phyloP scores from a whole-genome alignment of 2,888 invertebrate species.

The Hirtodrosophila cameraria region DNA sequence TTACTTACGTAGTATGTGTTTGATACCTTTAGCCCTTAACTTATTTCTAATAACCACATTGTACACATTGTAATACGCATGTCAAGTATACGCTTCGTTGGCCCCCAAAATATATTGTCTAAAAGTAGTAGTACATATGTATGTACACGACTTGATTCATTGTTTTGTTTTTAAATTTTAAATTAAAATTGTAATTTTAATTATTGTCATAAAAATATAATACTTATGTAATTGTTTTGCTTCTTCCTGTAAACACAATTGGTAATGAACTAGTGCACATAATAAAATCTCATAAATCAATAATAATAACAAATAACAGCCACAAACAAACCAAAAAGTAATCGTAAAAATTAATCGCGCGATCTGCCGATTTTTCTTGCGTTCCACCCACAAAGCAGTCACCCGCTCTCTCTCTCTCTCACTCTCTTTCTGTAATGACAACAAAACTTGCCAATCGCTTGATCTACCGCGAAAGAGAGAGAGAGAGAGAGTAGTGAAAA shows the following conservation, averaged over 20 bases:
- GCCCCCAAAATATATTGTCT: conserved; percentile 3
- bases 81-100: conserved; percentile 29
- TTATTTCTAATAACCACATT: conserved; percentile 13
- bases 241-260: conserved; percentile 41
- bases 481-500: no score
- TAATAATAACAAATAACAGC: conserved; percentile 49
- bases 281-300: conserved; percentile 52
- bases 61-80: conserved; percentile 18
- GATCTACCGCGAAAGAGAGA: no score
- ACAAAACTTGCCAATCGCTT: no score
- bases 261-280: conserved; percentile 38
- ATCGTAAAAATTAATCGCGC: conserved; percentile 13
- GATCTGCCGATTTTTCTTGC: conserved; percentile 36
- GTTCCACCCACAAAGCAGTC: conserved; percentile 9
- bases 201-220: conserved; percentile 18
- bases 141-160: no score
- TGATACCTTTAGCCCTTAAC: no score
- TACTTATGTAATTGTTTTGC: conserved; percentile 2
- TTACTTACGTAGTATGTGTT: no score
- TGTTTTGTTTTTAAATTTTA: conserved; percentile 15
- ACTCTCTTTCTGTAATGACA: no score
- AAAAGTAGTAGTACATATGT: conserved; percentile 16
- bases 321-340: conserved; percentile 17
- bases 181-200: no score
- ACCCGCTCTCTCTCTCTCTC: no score